Conservation (phyloP, 2,113 vertebrate species). For the Tamias sibiricus region DNA sequence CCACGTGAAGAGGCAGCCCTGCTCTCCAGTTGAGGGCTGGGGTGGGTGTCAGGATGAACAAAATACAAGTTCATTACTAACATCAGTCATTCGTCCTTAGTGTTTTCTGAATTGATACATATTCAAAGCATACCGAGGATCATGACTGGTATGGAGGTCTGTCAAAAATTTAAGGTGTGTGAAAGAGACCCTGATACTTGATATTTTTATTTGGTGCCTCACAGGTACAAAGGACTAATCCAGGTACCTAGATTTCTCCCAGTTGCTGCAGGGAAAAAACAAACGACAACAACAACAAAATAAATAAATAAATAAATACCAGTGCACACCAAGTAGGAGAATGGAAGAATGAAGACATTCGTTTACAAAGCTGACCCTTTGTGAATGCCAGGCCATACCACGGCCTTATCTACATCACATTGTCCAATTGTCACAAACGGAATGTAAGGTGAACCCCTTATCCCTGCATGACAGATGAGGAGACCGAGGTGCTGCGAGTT, state of each 20-base stretch:
- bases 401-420: accelerated
- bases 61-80: background rate
- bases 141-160: background rate
- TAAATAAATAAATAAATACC: no score
- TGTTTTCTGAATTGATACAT: background rate
- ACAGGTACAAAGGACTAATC: conserved; percentile 13
- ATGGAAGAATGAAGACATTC: background rate
- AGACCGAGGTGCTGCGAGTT: accelerated
- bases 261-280: background rate
- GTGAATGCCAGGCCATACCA: background rate
- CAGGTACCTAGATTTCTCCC: background rate
- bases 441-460: accelerated
- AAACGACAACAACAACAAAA: no score
- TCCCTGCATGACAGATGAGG: background rate
- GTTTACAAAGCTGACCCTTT: background rate
- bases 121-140: background rate
- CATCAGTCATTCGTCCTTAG: background rate
- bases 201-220: conserved; percentile 26
- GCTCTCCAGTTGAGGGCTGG: background rate
- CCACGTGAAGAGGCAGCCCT: background rate
- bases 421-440: accelerated
- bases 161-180: background rate
- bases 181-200: background rate
- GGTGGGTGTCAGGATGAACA: background rate
- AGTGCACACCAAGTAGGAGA: no score